phyloP scores from a whole-genome alignment of 2,888 invertebrate species.

The Gastrophysa polygoni region DNA sequence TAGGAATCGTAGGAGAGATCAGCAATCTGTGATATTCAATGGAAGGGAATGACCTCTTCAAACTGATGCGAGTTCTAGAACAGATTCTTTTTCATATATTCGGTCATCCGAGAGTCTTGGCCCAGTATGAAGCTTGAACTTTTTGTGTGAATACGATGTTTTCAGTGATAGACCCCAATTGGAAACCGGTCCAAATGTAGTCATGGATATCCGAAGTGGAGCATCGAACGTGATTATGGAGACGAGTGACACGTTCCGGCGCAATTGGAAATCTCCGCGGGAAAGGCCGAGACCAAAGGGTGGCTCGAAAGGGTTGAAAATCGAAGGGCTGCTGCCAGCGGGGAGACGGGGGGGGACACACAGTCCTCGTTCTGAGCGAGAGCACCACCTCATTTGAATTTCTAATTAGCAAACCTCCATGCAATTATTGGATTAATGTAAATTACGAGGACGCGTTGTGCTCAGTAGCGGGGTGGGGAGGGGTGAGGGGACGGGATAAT shows the following conservation, averaged over 20 bases:
- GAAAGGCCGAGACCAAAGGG: conserved; percentile 31
- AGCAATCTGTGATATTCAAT: too few species aligned
- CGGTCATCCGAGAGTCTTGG: too few species aligned
- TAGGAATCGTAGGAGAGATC: too few species aligned
- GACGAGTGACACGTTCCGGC: neutral
- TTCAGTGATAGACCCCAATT: too few species aligned
- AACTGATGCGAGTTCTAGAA: too few species aligned
- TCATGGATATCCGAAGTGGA: too few species aligned
- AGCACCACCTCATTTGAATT: conserved; percentile 70
- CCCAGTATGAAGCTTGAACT: too few species aligned
- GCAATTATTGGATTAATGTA: conserved; percentile 94
- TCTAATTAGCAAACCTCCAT: conserved; percentile 91
- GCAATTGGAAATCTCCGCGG: conserved; percentile 15
- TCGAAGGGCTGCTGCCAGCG: conserved; percentile 22
- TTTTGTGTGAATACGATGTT: too few species aligned
- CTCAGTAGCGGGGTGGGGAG: conserved; percentile 53
- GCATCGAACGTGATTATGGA: neutral
- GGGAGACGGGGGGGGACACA: conserved; percentile 45
- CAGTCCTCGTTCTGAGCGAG: conserved; percentile 39
- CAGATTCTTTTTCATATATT: too few species aligned
- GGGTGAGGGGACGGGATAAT: conserved; percentile 77
- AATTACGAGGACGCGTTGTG: conserved; percentile 63
- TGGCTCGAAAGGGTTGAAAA: conserved; percentile 34
- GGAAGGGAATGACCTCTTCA: too few species aligned
- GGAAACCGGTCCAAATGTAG: too few species aligned